Conservation (phyloP, 2,888 invertebrate genomes). For the Dascillus cervinus region DNA sequence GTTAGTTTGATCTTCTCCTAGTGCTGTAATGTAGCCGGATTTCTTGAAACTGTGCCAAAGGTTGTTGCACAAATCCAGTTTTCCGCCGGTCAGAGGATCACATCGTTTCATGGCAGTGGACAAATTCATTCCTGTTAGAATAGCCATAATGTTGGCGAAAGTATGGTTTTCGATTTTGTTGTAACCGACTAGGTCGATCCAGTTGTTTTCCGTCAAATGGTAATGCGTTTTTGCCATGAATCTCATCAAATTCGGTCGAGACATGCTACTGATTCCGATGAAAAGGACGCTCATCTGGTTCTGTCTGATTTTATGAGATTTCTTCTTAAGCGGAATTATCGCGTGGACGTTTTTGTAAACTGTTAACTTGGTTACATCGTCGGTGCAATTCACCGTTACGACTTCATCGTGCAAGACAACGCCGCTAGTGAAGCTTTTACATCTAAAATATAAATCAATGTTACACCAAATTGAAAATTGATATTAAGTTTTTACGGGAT, state of each 20-base stretch:
- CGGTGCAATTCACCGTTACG: slow-evolving; percentile 7
- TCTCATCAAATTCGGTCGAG: slow-evolving; percentile 66
- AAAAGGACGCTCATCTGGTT: slow-evolving; percentile 58
- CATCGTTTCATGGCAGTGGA: slow-evolving; percentile 45
- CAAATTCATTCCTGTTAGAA: slow-evolving; percentile 59
- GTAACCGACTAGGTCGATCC: slow-evolving; percentile 35
- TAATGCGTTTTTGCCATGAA: slow-evolving; percentile 66
- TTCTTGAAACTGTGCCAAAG: slow-evolving; percentile 71
- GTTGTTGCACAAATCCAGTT: slow-evolving; percentile 63
- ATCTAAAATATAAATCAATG: slow-evolving; percentile 13
- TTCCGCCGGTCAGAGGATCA: slow-evolving; percentile 45
- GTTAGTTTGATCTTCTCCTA: slow-evolving; percentile 66
- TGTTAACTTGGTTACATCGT: slow-evolving; percentile 5
- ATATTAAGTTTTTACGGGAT: too few relatives aligned
- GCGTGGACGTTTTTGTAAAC: slow-evolving; percentile 52
- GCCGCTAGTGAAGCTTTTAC: slow-evolving; percentile 9
- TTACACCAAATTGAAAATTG: too few relatives aligned
- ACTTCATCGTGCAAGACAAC: slow-evolving; percentile 6
- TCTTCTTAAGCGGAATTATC: slow-evolving; percentile 40
- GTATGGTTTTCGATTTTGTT: slow-evolving; percentile 81
- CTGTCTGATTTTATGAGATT: slow-evolving; percentile 37
- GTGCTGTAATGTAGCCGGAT: slow-evolving; percentile 69
- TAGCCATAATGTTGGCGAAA: slow-evolving; percentile 82
- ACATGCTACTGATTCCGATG: slow-evolving; percentile 81
- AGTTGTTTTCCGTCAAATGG: slow-evolving; percentile 51